A percentile compares a stretch with the other conserved stretches of the same genome.
Evolutionary conservation across 2,888 invertebrate species (phyloP).

Genomic region (Leucania comma): DNA sequence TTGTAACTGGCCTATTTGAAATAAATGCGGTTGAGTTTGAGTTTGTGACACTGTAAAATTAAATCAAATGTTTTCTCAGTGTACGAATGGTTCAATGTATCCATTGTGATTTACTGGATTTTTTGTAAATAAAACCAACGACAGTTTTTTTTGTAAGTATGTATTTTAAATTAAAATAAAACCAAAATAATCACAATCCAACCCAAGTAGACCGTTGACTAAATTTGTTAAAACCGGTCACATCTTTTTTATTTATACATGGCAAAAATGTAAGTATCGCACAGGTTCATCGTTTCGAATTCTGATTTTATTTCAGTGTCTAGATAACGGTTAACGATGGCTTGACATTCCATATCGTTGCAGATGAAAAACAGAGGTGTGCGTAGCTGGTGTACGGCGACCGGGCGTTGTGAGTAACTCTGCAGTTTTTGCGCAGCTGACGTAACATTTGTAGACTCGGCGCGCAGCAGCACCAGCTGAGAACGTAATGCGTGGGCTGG

Average conservation of each 20-base stretch:
- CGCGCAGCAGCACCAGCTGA: slow-evolving; percentile 63
- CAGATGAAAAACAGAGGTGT: not conserved
- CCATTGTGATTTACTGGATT: too few species aligned
- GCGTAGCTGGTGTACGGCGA: slow-evolving; percentile 8
- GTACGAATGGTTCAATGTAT: not conserved
- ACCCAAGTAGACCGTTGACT: too few species aligned
- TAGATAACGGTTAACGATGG: not conserved
- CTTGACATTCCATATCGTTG: slow-evolving; percentile 2
- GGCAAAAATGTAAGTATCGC: not conserved
- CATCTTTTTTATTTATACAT: too few species aligned
- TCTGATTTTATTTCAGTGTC: not conserved
- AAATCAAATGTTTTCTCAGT: too few species aligned
- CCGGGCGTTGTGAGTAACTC: slow-evolving; percentile 7
- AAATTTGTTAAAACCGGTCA: too few species aligned
- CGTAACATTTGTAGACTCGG: not conserved
- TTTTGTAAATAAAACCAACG: too few species aligned
- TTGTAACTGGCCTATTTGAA: too few species aligned
- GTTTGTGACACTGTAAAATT: too few species aligned
- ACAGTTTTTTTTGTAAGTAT: too few species aligned
- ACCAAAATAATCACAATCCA: too few species aligned
- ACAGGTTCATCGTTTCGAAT: not conserved
- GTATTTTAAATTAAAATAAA: too few species aligned
- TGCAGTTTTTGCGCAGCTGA: not conserved
- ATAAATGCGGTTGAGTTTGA: too few species aligned
- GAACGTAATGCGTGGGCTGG: slow-evolving; percentile 62